phyloP scores from a whole-genome alignment of 92 coral and sea anemone genomes.

The Epizoanthus fatuus region DNA sequence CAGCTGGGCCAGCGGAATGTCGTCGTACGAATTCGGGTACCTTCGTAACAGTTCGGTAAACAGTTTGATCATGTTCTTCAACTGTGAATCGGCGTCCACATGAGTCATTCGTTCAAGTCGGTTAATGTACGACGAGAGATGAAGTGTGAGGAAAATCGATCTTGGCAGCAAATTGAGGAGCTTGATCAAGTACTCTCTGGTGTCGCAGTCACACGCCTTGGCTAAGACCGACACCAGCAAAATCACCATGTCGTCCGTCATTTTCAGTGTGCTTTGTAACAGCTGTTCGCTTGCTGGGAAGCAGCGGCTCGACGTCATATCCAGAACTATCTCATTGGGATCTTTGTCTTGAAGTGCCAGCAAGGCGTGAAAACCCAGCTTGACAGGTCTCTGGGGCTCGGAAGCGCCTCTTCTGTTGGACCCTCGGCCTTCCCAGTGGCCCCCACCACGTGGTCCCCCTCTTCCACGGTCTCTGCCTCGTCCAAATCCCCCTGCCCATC shows the following conservation, averaged over 20 bases:
- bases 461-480: conserved; percentile 36
- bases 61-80: conserved; percentile 68
- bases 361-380: conserved; percentile 79
- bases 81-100: conserved; percentile 44
- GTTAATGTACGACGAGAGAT: conserved; percentile 73
- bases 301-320: conserved; percentile 76
- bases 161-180: conserved; percentile 77
- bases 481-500: conserved; percentile 35
- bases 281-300: conserved; percentile 79
- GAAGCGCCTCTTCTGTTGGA: not conserved
- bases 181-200: conserved; percentile 48
- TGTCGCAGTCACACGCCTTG: conserved; percentile 80
- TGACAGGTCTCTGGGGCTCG: conserved; percentile 35
- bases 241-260: conserved; percentile 77
- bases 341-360: conserved; percentile 66
- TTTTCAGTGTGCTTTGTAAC: conserved; percentile 27
- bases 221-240: conserved; percentile 78
- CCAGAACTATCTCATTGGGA: conserved; percentile 84
- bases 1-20: conserved; percentile 80
- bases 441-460: conserved; percentile 11
- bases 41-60: conserved; percentile 72
- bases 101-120: conserved; percentile 51
- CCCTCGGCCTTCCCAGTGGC: conserved; percentile 27
- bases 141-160: conserved; percentile 67
- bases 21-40: conserved; percentile 75